Evolutionary conservation across 1,140 invertebrate genomes (phyloP), one percentile per base, ranked within the genome.

Genomic region (Bombus pascuorum): DNA sequence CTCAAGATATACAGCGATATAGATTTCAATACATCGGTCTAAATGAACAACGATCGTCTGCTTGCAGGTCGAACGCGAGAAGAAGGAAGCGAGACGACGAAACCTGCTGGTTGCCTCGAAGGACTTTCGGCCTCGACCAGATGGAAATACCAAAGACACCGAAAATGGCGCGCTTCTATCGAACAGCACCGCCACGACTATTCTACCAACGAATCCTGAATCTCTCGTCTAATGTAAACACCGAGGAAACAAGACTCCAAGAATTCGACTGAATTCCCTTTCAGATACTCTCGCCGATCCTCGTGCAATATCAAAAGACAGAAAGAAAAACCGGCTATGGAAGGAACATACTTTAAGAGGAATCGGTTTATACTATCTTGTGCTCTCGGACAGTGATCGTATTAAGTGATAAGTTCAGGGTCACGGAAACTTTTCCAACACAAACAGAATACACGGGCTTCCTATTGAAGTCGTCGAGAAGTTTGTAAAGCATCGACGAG

Each of bases 31-130:
- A 53, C 5, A 0, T 18, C 18, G 22, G 12, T 32, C 37, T 59
- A 59, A 66, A 18, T 10, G 3, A 28, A 4, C 72, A 34, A 42
- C 42, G 22, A 15, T 42, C 12, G 0, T 83, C 59, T 44, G 37
- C 65, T 92, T 89, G 13, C 89, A 95, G 95, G 90, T 95, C 85
- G 94, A 95, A 87, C 92, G 94, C 10, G 94, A 95, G 83, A 94
- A 95, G 85, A 95, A 95, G 88, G 94, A 93, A 86, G 94, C 94
- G n/a, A 92, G 94, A 80, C 91, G 92, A 74, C 91, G 91, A 74
- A 94, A 94, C 85, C 82, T 94, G 59, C 81, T 94, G 80, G 89
- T 92, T 4, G 86, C 87, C 42, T 91, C 93, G 32, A 90, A 91
- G 77, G 90, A 93, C 66, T 90, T 93, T 12, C 72, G 89, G 42